Evolutionary conservation across 2,888 invertebrate species (phyloP), one percentile per base, ranked within the genome.

Genomic region (Pemphredon lugubris): DNA sequence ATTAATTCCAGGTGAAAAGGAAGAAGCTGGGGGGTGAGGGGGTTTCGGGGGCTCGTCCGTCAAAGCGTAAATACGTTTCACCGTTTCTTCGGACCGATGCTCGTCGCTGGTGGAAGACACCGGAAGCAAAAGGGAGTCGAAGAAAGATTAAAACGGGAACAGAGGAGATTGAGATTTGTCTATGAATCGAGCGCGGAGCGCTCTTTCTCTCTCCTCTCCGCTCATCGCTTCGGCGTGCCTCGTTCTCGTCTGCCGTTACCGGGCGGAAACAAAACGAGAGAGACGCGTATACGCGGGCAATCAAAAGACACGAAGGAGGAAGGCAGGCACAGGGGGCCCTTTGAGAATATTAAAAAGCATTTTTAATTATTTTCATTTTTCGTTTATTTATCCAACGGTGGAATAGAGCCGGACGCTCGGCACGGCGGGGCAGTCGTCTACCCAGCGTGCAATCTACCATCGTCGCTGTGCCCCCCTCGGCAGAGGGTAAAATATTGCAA

Each of bases 301-400:
- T 63, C 68, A 42, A 66, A 70, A 70, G 65, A 64, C 51, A 44
- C 39, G 44, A 20, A 39, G 26, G 42, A 6, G 20, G 54, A 18
- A 11, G 14, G 23, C n/a, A n/a, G n/a, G n/a, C n/a, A n/a, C n/a
- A n/a, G 4, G 4, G 13, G 34, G 45, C 65, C 73, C 73, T 66
- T 67, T 68, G 73, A 73, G 70, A 73, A 72, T 74, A 72, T 81
- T 79, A 79, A 82, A 81, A 76, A 74, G 69, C 39, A 59, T 75
- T 79, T 77, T 77, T 67, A 81, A 80, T 75, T 79, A 77, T 78
- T 77, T 79, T 70, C 72, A 74, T 74, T 54, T 73, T 81, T 79
- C 78, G 72, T 74, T 70, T 74, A 71, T 82, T 81, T 71, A 63
- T 53, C 39, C 54, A 44, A 48, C 48, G 18, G 11, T 23, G 48